Conservation (phyloP, 2,797 vertebrate genomes). For the Cossypha dichroa region DNA sequence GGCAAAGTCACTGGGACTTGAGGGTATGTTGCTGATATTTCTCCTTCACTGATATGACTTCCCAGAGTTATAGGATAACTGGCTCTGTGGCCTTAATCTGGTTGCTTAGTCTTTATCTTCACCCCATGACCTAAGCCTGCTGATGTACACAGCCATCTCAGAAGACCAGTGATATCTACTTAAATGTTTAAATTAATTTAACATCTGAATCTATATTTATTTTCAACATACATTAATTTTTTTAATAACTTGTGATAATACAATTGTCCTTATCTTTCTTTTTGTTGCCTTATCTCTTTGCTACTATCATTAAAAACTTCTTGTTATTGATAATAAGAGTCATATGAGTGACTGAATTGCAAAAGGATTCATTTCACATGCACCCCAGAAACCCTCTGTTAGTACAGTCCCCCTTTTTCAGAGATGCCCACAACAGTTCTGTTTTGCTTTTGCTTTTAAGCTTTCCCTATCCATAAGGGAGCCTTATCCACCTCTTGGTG, state of each 20-base stretch:
- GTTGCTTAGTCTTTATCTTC: background rate
- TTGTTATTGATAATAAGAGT: background rate
- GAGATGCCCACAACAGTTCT: background rate
- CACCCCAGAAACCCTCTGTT: background rate
- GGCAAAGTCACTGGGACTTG: background rate
- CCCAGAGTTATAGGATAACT: background rate
- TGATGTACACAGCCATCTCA: background rate
- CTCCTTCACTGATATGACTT: background rate
- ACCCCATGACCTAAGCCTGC: background rate
- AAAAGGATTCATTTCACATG: background rate
- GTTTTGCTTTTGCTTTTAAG: background rate
- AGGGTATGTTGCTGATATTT: background rate
- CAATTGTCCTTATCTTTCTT: background rate
- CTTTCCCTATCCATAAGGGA: background rate
- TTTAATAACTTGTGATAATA: background rate
- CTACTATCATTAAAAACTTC: background rate
- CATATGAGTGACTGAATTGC: background rate
- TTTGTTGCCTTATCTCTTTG: background rate
- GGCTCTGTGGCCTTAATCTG: background rate
- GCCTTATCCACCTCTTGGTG: background rate
- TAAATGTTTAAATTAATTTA: background rate
- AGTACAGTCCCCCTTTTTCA: background rate
- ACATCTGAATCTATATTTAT: background rate
- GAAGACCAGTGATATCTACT: background rate
- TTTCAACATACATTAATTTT: background rate